These are phyloP conservation scores for Odocoileus virginianus DNA, from an alignment of 2,113 vertebrate species.

Conservation along the genomic window DNA sequence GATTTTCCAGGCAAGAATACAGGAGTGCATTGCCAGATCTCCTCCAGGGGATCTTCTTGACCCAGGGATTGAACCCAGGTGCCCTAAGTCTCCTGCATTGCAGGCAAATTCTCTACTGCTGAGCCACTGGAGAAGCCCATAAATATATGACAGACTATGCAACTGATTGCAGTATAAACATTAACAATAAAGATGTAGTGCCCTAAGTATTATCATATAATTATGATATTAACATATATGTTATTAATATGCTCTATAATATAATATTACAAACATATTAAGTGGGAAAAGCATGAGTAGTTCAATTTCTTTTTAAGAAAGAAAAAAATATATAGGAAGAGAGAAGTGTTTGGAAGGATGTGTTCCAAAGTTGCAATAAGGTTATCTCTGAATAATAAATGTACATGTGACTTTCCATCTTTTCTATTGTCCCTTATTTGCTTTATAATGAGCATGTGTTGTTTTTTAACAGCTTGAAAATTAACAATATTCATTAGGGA, in stretches of 20 bases:
- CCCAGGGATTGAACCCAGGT: neutral
- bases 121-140: neutral
- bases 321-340: neutral
- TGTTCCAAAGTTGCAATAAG: neutral
- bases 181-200: neutral
- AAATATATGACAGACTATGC: neutral
- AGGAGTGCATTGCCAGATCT: neutral
- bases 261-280: neutral
- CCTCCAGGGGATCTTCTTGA: neutral
- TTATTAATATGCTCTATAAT: neutral
- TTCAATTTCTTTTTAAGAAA: neutral
- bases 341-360: neutral
- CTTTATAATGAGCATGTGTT: neutral
- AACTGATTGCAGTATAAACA: neutral
- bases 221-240: neutral
- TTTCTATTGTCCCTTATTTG: neutral
- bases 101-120: neutral
- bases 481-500: neutral
- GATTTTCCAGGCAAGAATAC: neutral
- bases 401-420: neutral
- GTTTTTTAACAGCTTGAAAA: slow-evolving; percentile 16
- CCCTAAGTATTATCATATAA: neutral
- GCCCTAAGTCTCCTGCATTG: neutral
- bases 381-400: neutral
- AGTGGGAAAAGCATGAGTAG: neutral